Conservation (phyloP, 2,888 invertebrate genomes). For the Deilephila porcellus region DNA sequence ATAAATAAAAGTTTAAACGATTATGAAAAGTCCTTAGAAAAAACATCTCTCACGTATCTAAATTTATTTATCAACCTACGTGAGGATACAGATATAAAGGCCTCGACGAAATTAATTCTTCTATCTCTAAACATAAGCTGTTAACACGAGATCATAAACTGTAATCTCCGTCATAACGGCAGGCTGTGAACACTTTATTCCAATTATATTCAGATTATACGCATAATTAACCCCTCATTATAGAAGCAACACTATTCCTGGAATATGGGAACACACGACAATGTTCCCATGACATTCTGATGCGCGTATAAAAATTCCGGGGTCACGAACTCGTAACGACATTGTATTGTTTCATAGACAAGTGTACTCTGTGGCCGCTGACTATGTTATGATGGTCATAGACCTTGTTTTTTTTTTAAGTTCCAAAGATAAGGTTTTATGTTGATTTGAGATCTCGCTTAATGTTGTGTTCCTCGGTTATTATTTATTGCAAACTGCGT, state of each 20-base stretch:
- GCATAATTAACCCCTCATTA: not conserved
- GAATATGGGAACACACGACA: conserved; percentile 3
- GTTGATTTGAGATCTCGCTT: not conserved
- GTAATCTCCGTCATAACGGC: not conserved
- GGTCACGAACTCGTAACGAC: conserved; percentile 8
- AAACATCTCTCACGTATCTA: too few species aligned
- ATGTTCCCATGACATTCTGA: not conserved
- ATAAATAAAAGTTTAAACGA: too few species aligned
- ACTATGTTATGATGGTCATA: not conserved
- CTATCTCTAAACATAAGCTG: not conserved
- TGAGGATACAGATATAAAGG: too few species aligned
- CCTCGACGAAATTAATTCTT: too few species aligned
- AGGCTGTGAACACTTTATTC: not conserved
- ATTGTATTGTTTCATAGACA: conserved; percentile 13
- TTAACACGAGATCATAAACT: not conserved
- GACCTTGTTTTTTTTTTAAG: conserved; percentile 5
- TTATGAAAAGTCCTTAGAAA: too few species aligned
- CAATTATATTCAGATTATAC: conserved; percentile 3
- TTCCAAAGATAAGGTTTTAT: not conserved
- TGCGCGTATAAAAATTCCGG: not conserved
- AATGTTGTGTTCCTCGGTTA: too few species aligned
- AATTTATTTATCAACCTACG: too few species aligned
- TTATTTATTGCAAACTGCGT: too few species aligned
- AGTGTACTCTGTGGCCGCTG: too few species aligned
- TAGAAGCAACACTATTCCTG: not conserved